Percentiles rank a stretch among this genome's conserved stretches.
Evolutionary conservation across 2,113 vertebrate species (phyloP).

Genomic region (Calonectris borealis): DNA sequence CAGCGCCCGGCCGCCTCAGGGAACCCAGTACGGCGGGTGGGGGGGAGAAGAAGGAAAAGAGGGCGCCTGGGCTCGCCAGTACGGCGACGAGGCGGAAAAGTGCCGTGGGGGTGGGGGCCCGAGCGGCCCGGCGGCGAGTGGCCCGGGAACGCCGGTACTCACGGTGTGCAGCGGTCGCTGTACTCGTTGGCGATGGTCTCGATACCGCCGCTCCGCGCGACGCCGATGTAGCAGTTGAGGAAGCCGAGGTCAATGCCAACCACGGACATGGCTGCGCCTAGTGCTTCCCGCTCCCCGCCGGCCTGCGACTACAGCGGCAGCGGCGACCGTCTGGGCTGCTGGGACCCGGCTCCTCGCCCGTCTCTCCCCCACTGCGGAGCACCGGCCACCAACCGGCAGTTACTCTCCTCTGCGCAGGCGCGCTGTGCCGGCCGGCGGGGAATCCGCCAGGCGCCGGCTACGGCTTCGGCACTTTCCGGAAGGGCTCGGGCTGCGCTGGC

Average conservation of each 20-base stretch:
- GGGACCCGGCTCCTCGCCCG: background rate
- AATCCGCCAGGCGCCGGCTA: background rate
- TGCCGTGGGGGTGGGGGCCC: too few species aligned
- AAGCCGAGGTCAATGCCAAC: slow-evolving; percentile 94
- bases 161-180: slow-evolving; percentile 98
- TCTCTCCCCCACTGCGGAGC: slow-evolving; percentile 60
- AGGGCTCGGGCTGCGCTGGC: slow-evolving; percentile 37
- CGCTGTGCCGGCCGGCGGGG: background rate
- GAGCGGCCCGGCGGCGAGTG: background rate
- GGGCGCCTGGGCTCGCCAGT: too few species aligned
- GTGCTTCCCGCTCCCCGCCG: background rate
- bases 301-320: background rate
- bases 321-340: background rate
- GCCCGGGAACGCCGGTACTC: slow-evolving; percentile 67
- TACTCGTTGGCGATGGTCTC: slow-evolving; percentile 95
- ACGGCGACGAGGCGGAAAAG: too few species aligned
- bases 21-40: fast-evolving
- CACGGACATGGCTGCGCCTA: slow-evolving; percentile 83
- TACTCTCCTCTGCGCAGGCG: slow-evolving; percentile 64
- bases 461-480: slow-evolving; percentile 66
- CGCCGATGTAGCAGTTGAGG: slow-evolving; percentile 92
- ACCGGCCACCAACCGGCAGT: slow-evolving; percentile 69
- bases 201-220: slow-evolving; percentile 92
- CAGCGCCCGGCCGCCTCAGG: background rate
- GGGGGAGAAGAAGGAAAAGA: too few species aligned